Conservation (phyloP, 2,888 invertebrate genomes). For the Agonum fuliginosum region DNA sequence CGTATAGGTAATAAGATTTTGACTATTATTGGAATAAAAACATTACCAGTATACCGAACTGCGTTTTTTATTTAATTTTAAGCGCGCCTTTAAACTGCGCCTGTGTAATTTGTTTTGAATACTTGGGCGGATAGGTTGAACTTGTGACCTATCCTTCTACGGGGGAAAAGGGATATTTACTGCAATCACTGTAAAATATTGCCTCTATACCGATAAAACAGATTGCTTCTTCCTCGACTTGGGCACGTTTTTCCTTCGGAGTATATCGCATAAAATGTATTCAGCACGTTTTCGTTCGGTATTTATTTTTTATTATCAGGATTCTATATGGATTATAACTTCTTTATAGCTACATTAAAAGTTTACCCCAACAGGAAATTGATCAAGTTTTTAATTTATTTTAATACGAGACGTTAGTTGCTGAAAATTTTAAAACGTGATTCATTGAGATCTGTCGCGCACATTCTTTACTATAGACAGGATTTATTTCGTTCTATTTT, state of each 20-base stretch:
- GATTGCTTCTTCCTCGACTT: conserved; percentile 7
- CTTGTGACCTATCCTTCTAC: conserved; percentile 8
- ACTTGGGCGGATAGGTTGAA: conserved; percentile 13
- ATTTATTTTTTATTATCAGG: conserved; percentile 33
- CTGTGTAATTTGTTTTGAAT: conserved; percentile 13
- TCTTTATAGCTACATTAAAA: conserved; percentile 20
- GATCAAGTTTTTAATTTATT: conserved; percentile 6
- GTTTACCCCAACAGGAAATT: neutral
- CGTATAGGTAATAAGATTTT: too few species aligned
- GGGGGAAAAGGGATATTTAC: neutral
- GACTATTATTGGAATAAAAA: too few species aligned
- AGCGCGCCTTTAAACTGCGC: too few species aligned
- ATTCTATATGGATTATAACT: neutral
- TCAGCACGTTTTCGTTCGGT: neutral
- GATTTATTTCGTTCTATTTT: conserved; percentile 47
- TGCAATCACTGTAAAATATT: conserved; percentile 43
- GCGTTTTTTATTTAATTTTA: too few species aligned
- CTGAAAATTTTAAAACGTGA: neutral
- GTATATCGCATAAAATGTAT: conserved; percentile 15
- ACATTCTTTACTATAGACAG: conserved; percentile 19
- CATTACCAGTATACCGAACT: too few species aligned
- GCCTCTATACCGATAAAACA: conserved; percentile 41
- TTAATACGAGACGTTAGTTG: neutral
- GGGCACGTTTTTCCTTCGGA: conserved; percentile 6
- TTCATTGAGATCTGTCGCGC: neutral